phyloP scores from a whole-genome alignment of 2,113 vertebrate genomes.

The Brienomyrus longianalis region DNA sequence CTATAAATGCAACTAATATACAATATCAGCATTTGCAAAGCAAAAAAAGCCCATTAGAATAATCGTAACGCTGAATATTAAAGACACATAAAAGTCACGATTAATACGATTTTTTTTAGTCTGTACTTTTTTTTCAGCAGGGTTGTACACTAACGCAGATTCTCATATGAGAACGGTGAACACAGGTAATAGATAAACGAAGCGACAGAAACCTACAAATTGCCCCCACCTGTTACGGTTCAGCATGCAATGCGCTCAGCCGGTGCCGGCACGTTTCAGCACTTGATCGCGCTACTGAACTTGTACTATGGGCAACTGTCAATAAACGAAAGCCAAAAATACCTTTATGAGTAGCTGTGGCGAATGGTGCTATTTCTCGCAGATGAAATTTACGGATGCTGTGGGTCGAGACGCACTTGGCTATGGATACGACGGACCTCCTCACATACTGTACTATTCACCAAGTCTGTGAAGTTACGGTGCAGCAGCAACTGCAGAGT shows the following conservation, averaged over 20 bases:
- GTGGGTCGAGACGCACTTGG: slow-evolving; percentile 16
- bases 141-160: neutral
- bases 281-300: neutral
- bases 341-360: slow-evolving; percentile 23
- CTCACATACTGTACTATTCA: slow-evolving; percentile 11
- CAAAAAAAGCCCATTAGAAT: neutral
- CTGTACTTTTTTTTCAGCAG: neutral
- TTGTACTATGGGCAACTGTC: slow-evolving; percentile 3
- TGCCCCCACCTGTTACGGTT: neutral
- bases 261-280: neutral
- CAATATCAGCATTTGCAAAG: neutral
- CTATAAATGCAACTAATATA: neutral
- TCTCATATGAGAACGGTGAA: neutral
- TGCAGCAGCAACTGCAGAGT: neutral
- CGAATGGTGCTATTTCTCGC: slow-evolving; percentile 21
- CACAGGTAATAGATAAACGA: neutral
- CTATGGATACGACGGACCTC: slow-evolving; percentile 20
- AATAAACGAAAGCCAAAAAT: slow-evolving; percentile 23
- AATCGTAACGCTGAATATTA: neutral
- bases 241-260: slow-evolving; percentile 6
- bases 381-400: slow-evolving; percentile 17
- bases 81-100: neutral
- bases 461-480: slow-evolving; percentile 20
- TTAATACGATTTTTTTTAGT: neutral
- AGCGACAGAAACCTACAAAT: neutral